These are phyloP conservation scores for Penaeus monodon DNA, from an alignment of 2,888 invertebrate genomes.

Conservation along the genomic window DNA sequence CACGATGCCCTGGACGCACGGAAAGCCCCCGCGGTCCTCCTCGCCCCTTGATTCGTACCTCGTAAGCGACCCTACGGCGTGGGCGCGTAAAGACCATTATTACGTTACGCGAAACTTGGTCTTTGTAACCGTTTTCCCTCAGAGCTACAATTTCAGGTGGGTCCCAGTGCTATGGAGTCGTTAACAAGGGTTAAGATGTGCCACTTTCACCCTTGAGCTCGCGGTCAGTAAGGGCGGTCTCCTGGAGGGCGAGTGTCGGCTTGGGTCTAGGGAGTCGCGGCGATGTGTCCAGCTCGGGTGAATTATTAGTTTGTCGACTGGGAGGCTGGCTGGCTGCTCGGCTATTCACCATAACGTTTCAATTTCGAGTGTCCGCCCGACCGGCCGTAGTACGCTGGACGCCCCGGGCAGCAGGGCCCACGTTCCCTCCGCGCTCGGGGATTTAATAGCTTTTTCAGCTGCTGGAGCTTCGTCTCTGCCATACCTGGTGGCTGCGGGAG, in stretches of 20 bases:
- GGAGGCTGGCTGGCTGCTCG: slow-evolving; percentile 22
- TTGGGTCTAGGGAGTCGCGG: slow-evolving; percentile 11
- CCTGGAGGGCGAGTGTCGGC: background rate
- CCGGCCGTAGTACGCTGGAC: background rate
- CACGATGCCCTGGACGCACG: slow-evolving; percentile 19
- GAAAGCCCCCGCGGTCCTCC: background rate
- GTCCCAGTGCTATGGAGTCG: slow-evolving; percentile 30
- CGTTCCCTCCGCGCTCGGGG: background rate
- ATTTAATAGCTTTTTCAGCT: too few species aligned
- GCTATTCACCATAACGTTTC: slow-evolving; percentile 40
- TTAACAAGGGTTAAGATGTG: slow-evolving; percentile 27
- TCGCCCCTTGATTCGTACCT: background rate
- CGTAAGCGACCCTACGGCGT: background rate
- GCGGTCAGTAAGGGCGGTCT: slow-evolving; percentile 1
- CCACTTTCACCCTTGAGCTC: slow-evolving; percentile 27
- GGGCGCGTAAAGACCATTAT: slow-evolving; percentile 25
- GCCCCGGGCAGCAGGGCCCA: background rate
- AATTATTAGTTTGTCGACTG: slow-evolving; percentile 47
- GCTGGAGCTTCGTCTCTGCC: too few species aligned
- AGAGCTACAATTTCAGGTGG: slow-evolving; percentile 30
- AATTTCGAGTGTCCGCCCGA: slow-evolving; percentile 24
- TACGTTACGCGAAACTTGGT: slow-evolving; percentile 5
- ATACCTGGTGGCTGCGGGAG: too few species aligned
- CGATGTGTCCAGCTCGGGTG: slow-evolving; percentile 32
- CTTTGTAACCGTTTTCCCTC: slow-evolving; percentile 7